Evolutionary conservation across 2,888 invertebrate genomes (phyloP).

Genomic region (Pogonocherus hispidulus): DNA sequence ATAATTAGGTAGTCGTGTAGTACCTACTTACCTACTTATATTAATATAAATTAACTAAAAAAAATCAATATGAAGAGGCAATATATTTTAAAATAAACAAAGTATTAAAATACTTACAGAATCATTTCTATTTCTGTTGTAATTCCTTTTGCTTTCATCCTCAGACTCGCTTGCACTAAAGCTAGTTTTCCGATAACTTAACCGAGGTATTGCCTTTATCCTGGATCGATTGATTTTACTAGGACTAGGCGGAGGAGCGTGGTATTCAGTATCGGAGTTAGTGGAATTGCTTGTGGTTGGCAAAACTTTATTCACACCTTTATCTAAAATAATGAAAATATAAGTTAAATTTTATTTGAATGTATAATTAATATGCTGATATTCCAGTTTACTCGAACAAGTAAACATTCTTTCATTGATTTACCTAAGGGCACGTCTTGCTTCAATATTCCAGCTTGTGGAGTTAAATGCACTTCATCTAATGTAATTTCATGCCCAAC

Average conservation of each 20-base stretch:
- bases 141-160: constrained; percentile 70
- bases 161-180: constrained; percentile 79
- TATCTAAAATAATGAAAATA: constrained; percentile 40
- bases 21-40: no score
- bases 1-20: no score
- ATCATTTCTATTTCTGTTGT: constrained; percentile 65
- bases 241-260: constrained; percentile 71
- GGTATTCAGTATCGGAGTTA: constrained; percentile 56
- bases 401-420: background rate
- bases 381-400: no score
- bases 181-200: constrained; percentile 75
- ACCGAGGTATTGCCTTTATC: constrained; percentile 78
- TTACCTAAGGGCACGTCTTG: constrained; percentile 10
- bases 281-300: constrained; percentile 12
- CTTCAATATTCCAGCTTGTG: background rate
- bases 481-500: background rate
- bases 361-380: no score
- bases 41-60: constrained; percentile 9
- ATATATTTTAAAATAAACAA: no score
- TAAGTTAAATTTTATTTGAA: background rate
- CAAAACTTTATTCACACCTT: constrained; percentile 32
- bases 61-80: constrained; percentile 9
- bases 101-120: constrained; percentile 59
- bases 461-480: constrained; percentile 33
- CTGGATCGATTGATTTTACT: constrained; percentile 76